These are phyloP conservation scores for Lepus townsendii DNA, from an alignment of 2,797 vertebrate species.

Conservation along the genomic window DNA sequence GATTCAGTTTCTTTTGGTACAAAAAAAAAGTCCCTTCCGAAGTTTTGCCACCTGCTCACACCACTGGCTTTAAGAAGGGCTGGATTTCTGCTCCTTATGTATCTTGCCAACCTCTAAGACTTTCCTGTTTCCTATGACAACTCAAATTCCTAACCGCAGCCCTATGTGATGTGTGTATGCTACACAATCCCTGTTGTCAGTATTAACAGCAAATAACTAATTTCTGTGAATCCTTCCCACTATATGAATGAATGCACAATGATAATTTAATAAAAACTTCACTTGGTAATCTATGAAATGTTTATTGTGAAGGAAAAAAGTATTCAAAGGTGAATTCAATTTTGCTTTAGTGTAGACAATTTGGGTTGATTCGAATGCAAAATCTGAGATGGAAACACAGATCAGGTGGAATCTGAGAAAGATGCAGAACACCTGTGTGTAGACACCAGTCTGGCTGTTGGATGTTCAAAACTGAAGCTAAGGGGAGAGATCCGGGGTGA, in stretches of 20 bases:
- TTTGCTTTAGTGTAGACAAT: constrained; percentile 13
- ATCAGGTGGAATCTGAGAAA: neutral
- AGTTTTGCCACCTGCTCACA: neutral
- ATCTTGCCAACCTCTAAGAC: neutral
- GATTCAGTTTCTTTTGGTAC: neutral
- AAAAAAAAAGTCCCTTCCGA: neutral
- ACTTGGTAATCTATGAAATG: neutral
- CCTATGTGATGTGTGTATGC: too few relatives aligned
- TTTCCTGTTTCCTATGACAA: neutral
- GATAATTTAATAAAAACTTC: constrained; percentile 10
- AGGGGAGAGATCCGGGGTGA: neutral
- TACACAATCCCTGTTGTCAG: neutral
- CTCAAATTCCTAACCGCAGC: neutral
- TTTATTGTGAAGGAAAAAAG: neutral
- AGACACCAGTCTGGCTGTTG: neutral
- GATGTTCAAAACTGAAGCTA: neutral
- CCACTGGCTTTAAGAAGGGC: neutral
- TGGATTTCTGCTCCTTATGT: neutral
- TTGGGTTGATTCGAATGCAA: neutral
- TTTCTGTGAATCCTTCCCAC: neutral
- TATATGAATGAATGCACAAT: neutral
- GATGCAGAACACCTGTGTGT: too few relatives aligned
- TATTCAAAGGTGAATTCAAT: neutral
- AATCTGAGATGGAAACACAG: neutral
- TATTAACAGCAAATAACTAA: neutral